These are phyloP conservation scores for Cairina moschata DNA, from an alignment of 2,113 vertebrate genomes.

Conservation along the genomic window DNA sequence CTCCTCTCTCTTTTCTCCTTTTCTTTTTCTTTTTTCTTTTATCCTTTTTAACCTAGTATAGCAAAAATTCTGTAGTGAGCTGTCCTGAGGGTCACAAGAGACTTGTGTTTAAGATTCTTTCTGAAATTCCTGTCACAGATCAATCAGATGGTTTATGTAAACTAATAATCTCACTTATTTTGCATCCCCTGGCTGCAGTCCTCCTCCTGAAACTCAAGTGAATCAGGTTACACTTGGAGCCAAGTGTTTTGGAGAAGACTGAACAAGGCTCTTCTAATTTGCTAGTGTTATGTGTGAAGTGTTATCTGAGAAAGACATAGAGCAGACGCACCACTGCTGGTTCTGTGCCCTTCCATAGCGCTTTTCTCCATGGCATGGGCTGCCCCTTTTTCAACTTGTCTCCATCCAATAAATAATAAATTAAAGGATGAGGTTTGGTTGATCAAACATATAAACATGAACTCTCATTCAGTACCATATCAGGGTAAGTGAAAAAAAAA, in stretches of 20 bases:
- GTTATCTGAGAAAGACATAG: neutral
- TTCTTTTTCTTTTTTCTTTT: neutral
- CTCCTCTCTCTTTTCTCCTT: neutral
- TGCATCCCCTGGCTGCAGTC: neutral
- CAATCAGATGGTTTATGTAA: neutral
- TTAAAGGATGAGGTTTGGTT: neutral
- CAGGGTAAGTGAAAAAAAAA: neutral
- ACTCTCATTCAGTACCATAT: neutral
- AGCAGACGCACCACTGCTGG: fast-evolving
- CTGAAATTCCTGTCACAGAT: neutral
- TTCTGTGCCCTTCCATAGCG: neutral
- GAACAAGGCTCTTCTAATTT: neutral
- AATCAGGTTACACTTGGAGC: neutral
- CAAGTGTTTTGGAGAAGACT: neutral
- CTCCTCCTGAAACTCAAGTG: neutral
- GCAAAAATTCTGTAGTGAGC: neutral
- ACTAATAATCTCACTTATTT: neutral
- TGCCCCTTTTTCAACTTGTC: neutral
- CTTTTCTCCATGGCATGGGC: neutral
- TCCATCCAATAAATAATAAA: neutral
- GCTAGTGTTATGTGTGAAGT: neutral
- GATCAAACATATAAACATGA: neutral
- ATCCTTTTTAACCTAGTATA: neutral
- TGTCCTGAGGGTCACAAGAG: neutral
- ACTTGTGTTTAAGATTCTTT: neutral